phyloP scores from a whole-genome alignment of 2,113 vertebrate species.

The Hippocampus barbouri region DNA sequence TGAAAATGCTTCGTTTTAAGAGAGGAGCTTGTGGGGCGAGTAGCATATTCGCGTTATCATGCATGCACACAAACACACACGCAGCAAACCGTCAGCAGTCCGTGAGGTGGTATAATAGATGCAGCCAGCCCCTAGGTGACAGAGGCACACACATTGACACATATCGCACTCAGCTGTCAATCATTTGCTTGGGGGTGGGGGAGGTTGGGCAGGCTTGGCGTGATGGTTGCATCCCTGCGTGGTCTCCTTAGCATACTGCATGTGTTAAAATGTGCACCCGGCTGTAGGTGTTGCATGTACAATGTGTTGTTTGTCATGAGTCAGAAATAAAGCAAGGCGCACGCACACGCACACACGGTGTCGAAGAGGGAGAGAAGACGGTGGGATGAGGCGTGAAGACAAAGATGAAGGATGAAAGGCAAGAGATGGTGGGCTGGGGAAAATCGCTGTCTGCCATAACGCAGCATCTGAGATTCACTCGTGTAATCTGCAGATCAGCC shows the following conservation, averaged over 20 bases:
- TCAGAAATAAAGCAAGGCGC: slow-evolving; percentile 9
- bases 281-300: background rate
- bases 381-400: background rate
- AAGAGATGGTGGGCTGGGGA: background rate
- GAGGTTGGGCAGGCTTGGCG: background rate
- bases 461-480: background rate
- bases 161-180: slow-evolving; percentile 41
- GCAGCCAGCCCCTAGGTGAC: slow-evolving; percentile 40
- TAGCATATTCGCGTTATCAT: slow-evolving; percentile 30
- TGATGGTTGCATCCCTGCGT: slow-evolving; percentile 4
- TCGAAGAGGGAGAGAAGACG: background rate
- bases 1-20: slow-evolving; percentile 54
- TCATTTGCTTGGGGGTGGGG: slow-evolving; percentile 31
- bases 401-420: background rate
- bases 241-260: slow-evolving; percentile 25
- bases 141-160: slow-evolving; percentile 27
- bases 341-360: background rate
- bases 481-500: background rate
- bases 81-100: slow-evolving; percentile 51
- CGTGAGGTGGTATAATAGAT: slow-evolving; percentile 53
- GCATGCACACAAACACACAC: slow-evolving; percentile 21
- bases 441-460: background rate
- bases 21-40: slow-evolving; percentile 46
- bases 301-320: slow-evolving; percentile 5
- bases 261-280: slow-evolving; percentile 24